Conservation (phyloP, 2,888 invertebrate genomes). For the Melanophora roralis region DNA sequence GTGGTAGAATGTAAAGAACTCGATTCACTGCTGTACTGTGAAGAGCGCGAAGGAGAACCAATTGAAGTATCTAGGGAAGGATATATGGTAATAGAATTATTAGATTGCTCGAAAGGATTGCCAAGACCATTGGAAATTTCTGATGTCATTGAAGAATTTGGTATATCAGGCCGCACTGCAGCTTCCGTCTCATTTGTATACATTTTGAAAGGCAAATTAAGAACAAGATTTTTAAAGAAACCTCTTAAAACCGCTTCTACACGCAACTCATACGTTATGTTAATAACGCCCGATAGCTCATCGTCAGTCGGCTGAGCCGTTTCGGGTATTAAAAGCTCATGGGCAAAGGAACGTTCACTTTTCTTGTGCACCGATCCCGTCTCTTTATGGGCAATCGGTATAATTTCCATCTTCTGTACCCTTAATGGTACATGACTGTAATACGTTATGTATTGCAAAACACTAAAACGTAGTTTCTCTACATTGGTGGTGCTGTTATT, state of each 20-base stretch:
- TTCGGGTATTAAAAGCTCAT: conserved; percentile 74
- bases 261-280: conserved; percentile 73
- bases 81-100: conserved; percentile 64
- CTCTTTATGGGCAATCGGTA: conserved; percentile 74
- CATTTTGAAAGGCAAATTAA: conserved; percentile 73
- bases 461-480: conserved; percentile 75
- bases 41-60: conserved; percentile 74
- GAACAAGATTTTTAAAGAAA: conserved; percentile 75
- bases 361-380: conserved; percentile 76
- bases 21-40: conserved; percentile 73
- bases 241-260: conserved; percentile 76
- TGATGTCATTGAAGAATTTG: conserved; percentile 63
- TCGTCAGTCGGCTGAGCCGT: conserved; percentile 74
- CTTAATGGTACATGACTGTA: conserved; percentile 72
- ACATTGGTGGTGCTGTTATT: conserved; percentile 76
- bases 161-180: conserved; percentile 60
- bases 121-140: conserved; percentile 56
- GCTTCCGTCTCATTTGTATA: conserved; percentile 68
- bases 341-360: conserved; percentile 75
- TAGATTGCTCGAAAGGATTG: conserved; percentile 72
- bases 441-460: conserved; percentile 73
- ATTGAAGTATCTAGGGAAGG: conserved; percentile 70
- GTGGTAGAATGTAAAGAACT: conserved; percentile 74
- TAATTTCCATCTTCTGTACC: conserved; percentile 72
- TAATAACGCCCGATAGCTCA: conserved; percentile 71